Conservation (phyloP, 2,797 vertebrate species). For the Taenioides sp. region DNA sequence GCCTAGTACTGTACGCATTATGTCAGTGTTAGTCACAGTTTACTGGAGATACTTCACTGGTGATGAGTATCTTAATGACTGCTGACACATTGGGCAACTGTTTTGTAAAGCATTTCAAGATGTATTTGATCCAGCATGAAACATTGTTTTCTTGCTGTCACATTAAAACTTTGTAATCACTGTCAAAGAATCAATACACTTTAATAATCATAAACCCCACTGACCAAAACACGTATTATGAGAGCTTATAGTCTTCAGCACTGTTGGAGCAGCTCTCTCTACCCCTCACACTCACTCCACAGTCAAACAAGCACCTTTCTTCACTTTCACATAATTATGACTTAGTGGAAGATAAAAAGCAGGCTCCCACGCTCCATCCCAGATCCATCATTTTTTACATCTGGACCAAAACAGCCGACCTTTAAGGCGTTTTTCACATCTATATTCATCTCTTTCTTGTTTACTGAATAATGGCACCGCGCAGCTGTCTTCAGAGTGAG, state of each 20-base stretch:
- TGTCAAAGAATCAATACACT: not conserved
- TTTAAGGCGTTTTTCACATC: slow-evolving; percentile 9
- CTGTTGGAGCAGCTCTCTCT: slow-evolving; percentile 40
- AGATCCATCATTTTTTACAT: slow-evolving; percentile 31
- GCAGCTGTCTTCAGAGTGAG: slow-evolving; percentile 30
- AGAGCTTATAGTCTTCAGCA: slow-evolving; percentile 11
- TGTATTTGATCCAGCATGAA: not conserved
- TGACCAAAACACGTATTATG: not conserved
- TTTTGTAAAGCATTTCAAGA: not conserved
- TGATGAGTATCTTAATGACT: not conserved
- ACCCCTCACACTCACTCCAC: slow-evolving; percentile 45
- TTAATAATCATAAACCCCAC: not conserved
- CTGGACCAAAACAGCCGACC: slow-evolving; percentile 15
- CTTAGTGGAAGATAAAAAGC: slow-evolving; percentile 39
- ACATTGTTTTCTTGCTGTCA: not conserved
- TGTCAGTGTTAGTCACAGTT: not conserved
- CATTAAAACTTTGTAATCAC: not conserved
- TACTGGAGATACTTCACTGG: not conserved
- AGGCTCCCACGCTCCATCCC: slow-evolving; percentile 33
- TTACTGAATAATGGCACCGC: slow-evolving; percentile 27
- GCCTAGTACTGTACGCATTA: not conserved
- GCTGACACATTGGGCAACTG: not conserved
- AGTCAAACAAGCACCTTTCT: slow-evolving; percentile 56
- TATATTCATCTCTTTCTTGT: slow-evolving; percentile 16
- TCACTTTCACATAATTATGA: slow-evolving; percentile 52